Conservation (phyloP, 2,888 invertebrate genomes). For the Drosophila percnosoma region DNA sequence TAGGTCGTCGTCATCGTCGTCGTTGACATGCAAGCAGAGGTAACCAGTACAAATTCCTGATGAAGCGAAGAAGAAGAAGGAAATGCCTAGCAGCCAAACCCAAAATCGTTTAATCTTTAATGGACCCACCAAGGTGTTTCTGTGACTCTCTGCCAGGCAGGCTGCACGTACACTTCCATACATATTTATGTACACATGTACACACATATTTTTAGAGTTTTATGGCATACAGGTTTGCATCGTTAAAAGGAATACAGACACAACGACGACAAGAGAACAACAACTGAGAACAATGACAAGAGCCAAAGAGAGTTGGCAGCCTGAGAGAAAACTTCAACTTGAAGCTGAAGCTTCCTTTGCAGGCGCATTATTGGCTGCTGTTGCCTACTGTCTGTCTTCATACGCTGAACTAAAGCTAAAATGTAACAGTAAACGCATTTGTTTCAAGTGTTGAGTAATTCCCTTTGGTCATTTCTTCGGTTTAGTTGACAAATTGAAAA, state of each 20-base stretch:
- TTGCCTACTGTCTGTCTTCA: slow-evolving; percentile 6
- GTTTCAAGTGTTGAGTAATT: neutral
- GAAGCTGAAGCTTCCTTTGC: slow-evolving; percentile 53
- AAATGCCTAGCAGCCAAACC: slow-evolving; percentile 31
- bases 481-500: neutral
- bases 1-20: slow-evolving; percentile 56
- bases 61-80: slow-evolving; percentile 3
- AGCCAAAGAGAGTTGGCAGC: slow-evolving; percentile 38
- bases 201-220: slow-evolving; percentile 49
- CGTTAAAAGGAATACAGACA: slow-evolving; percentile 68
- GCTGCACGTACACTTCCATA: slow-evolving; percentile 13
- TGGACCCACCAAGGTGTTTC: slow-evolving; percentile 60
- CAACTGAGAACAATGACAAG: slow-evolving; percentile 59
- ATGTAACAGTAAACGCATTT: neutral
- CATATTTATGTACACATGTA: slow-evolving; percentile 3
- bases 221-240: slow-evolving; percentile 75
- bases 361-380: slow-evolving; percentile 57
- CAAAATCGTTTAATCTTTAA: slow-evolving; percentile 54
- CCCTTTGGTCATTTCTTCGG: neutral
- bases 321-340: slow-evolving; percentile 38
- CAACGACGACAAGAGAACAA: slow-evolving; percentile 25
- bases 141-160: slow-evolving; percentile 25
- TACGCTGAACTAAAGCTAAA: slow-evolving; percentile 22
- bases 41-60: slow-evolving; percentile 36
- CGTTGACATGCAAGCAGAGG: slow-evolving; percentile 11